Base-by-base conservation (phyloP, 2,888 invertebrate genomes). In the Minunthozetes semirufus region DNA sequence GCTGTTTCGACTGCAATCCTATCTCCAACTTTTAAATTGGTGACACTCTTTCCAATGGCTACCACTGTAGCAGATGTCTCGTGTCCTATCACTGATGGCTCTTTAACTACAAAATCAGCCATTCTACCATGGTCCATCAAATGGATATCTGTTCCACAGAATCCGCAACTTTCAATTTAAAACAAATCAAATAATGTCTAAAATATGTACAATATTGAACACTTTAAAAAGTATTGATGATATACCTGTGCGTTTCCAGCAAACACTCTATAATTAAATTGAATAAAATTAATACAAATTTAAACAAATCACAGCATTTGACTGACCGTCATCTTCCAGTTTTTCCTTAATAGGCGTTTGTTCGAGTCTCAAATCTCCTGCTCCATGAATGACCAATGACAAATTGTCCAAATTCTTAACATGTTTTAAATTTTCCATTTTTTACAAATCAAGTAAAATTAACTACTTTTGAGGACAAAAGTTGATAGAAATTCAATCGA, bases 1-100 rank as follows among this genome's bases (percentile, higher is more conserved):
- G 95, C 96, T 0, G 97, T 97, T 84, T 96, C 96, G 79, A 97
- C 90, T 0, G 95, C 94, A 5, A 97, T 95, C 78, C 94, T 87
- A 84, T 96, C 96, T 1, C 95, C 85, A 83, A 82, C 78, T 84
- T 88, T 83, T 1, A 86, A 81, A 75, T 81, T 77, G 8, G 80
- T 85, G 8, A 87, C 87, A 19, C 83, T 82, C 46, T 84, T 86
- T 66, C 92, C 90, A 76, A 92, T 86, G 85, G 92, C 88, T 72
- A 80, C 79, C 15, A 86, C 84, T 9, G 81, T 81, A 8, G 85
- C 87, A 74, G 84, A 83, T 0, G 95, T 90, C 84, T 98, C 97
- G 82, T 98, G 97, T 0, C 97, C 97, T 82, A 97, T 90, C 8
- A 73, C 72, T n/a, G 76, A 13, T 13, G 77, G 77, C 15, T 73